Evolutionary conservation across 2,797 vertebrate species (phyloP), one percentile per base, ranked within the genome.

Genomic region (Caiman crocodilus): DNA sequence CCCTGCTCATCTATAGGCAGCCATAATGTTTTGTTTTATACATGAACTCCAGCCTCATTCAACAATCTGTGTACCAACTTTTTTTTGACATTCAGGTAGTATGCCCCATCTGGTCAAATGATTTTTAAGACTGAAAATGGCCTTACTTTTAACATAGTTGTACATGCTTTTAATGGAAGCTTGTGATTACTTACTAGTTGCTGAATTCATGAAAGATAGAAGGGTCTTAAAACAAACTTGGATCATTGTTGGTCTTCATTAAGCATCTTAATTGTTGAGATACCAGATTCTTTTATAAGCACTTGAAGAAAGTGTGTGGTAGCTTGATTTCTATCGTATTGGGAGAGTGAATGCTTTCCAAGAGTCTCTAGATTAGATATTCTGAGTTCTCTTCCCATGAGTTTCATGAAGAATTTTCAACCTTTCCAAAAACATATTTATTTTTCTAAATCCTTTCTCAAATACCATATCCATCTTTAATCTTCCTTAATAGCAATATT

Each of bases 401-500:
- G 79, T 35, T 11, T 67, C 2, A 42, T 77, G 79, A 88, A 71
- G 76, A 87, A 8, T 90, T 93, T 87, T 63, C 26, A 50, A 80
- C 16, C 63, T 16, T 95, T 89, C 58, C 80, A n/a, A 94, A 90
- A 94, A 74, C 32, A 57, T 84, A 2, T 84, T 91, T 92, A 87
- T 92, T 90, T 85, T 58, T 82, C 84, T 90, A 82, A 28, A 91
- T 91, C 96, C 82, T 96, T 94, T 96, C 95, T 82, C 1, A 0
- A 89, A 87, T 83, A 80, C 67, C 50, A n/a, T 85, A 94, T 92
- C 88, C 82, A 76, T 26, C 80, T 92, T 60, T 91, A 91, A 93
- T 97, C 88, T 93, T 90, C 75, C 60, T 89, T 94, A 96, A 94
- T 85, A 94, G 93, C 64, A 93, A 81, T 64, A 90, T 55, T 85